Evolutionary conservation across 2,113 vertebrate genomes (phyloP), one percentile per base, ranked within the genome.

Genomic region (Salvelinus sp.): DNA sequence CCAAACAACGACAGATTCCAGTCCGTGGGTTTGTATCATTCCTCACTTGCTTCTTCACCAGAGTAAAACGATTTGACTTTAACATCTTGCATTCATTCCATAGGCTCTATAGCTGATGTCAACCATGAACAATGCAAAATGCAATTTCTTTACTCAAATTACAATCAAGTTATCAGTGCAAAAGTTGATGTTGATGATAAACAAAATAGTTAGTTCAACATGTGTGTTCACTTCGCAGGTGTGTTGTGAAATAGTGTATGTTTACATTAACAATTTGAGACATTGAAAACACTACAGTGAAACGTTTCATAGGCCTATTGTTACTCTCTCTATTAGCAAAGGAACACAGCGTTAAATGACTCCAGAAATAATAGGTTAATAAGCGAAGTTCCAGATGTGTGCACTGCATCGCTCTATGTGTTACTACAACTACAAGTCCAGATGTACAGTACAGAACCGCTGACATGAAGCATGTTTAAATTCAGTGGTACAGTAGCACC

Each of bases 1-100:
- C 97, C 84, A 94, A 91, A 74, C 92, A 91, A 82, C 92, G 83
- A 85, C 92, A 93, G 69, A 95, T 99, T 85, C 95, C 96, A 88
- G 95, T 94, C 69, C 94, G 96, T 76, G 96, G 97, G 96, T 97
- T 92, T 81, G 92, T 93, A 86, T 47, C 9, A 7, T 27, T 58
- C 10, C 7, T 57, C 25, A 44, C 27, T 30, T 23, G 44, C 76
- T 27, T 71, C 3, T 71, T 69, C 66, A 20, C 23, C 83, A 60
- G 75, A 72, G 28, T 63, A 25, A 73, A 79, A 79, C 75, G 12
- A 62, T 65, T 44, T 54, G n/a, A 64, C 14, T 68, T 18, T 10
- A 60, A 64, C 47, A 33, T 33, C n/a, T 33, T 75, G 22, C 38
- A 71, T 9, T 33, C 3, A 54, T 54, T n/a, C 50, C 74, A 33